Evolutionary conservation across 2,888 invertebrate genomes (phyloP), one percentile per base, ranked within the genome.

Genomic region (Zaprionus lineosus): DNA sequence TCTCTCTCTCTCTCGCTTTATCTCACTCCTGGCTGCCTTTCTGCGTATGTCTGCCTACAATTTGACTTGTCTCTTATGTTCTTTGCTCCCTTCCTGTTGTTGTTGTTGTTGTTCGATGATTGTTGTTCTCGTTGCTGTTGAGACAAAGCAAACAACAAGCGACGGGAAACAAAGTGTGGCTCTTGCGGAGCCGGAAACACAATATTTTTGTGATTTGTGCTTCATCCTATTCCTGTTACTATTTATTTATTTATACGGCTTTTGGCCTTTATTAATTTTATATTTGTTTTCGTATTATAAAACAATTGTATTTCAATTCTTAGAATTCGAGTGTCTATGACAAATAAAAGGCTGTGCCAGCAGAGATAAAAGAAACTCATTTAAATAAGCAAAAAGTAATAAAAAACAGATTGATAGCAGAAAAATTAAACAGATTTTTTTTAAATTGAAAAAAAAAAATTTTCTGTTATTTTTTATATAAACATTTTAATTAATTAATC

Each of bases 141-240:
- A 43, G 63, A 36, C 44, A 34, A 34, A 50, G 48, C 50, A 57
- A 53, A 57, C 50, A 53, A 40, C 53, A 39, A 15, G 28, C 53
- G 24, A 36, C 63, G 74, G 46, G 68, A 60, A 44, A 28, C 15
- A 48, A 68, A 60, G 60, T 58, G 73, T 50, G 59, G 34, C 57
- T 55, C 61, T 56, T 58, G 76, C 29, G 67, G 62, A 72, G 39
- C 76, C 84, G 78, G 84, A 78, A 85, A 68, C 63, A 47, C n/a
- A n/a, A 51, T 55, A 68, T 72, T 72, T 71, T 67, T 79, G 52
- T 55, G 67, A 41, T 72, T 67, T 37, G 81, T 75, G 72, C 75
- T 85, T 83, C 61, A 62, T 62, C 85, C 79, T 72, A 72, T 79
- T 85, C 63, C 56, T 40, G 43, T 15, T 61, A 41, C 55, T 64